These are phyloP conservation scores for Antechinus flavipes DNA, from an alignment of 2,113 vertebrate genomes.

Conservation along the genomic window DNA sequence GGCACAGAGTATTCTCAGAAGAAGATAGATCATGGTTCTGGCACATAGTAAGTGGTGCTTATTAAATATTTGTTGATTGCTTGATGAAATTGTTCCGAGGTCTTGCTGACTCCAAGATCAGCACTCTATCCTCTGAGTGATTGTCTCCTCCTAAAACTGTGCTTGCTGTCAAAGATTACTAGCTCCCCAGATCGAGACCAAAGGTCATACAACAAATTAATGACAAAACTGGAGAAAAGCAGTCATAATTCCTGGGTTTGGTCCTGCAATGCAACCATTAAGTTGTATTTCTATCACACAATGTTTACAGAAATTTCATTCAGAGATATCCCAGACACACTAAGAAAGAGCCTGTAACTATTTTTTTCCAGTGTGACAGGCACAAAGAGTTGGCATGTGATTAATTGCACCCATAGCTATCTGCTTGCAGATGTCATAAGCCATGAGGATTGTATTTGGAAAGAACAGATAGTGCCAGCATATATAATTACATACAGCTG, in stretches of 20 bases:
- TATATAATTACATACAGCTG: neutral
- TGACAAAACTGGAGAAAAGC: neutral
- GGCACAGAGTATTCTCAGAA: neutral
- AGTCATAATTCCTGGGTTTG: neutral
- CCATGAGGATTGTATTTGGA: neutral
- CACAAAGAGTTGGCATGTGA: conserved; percentile 18
- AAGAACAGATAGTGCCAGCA: neutral
- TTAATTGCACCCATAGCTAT: conserved; percentile 3
- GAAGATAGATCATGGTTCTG: neutral
- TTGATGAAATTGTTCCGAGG: neutral
- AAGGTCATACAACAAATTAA: neutral
- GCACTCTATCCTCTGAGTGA: neutral
- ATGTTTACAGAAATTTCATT: neutral
- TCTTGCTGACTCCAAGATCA: neutral
- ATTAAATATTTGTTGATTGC: neutral
- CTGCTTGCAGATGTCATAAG: neutral
- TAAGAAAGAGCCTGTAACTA: neutral
- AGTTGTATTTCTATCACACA: neutral
- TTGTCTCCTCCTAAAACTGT: neutral
- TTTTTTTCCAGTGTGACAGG: neutral
- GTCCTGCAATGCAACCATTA: neutral
- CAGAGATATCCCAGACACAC: neutral
- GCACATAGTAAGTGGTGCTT: neutral
- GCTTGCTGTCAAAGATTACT: neutral
- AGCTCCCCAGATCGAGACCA: neutral